Evolutionary conservation across 1,140 invertebrate species (phyloP), one percentile per base, ranked within the genome.

Genomic region (Leptopilina boulardi): DNA sequence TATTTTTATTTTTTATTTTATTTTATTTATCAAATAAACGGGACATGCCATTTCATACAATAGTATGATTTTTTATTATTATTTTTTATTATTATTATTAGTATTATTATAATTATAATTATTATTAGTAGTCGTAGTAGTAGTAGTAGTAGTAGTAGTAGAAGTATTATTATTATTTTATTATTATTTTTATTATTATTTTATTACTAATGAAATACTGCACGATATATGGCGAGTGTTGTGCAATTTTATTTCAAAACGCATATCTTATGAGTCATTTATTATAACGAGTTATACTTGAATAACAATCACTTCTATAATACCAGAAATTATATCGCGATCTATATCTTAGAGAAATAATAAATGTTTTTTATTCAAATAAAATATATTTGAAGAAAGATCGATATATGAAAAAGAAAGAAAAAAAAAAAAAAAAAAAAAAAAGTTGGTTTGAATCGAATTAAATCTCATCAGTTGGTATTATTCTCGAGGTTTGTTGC

Each of bases 191-290:
- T 3, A 2, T n/a, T 47, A 47, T 47, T 47, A 15, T 47, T 47
- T 47, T 47, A 47, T 38, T 38, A 6, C 34, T 38, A 38, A 38
- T 8, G 34, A 8, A 38, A 38, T 38, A 38, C 34, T 38, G 34
- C 34, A 38, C 34, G 5, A 51, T 51, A 51, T 8, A 51, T 51
- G 15, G 18, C 15, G 47, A 51, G 5, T 1, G 18, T n/a, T 51
- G 47, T 2, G 47, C 47, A 51, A 51, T 51, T 51, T 51, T 51
- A 51, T 51, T 18, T 51, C 5, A 51, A 18, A 51, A 18, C 47
- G 47, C 47, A 51, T n/a, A 51, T 51, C 47, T n/a, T 51, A 51
- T 51, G 47, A 51, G 47, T 51, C 47, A 51, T 51, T 51, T 51
- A 51, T 51, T 51, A 51, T 51, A 51, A 51, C 47, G 47, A 51